phyloP scores from a whole-genome alignment of 2,888 invertebrate species.

The Argyra leucocephala region DNA sequence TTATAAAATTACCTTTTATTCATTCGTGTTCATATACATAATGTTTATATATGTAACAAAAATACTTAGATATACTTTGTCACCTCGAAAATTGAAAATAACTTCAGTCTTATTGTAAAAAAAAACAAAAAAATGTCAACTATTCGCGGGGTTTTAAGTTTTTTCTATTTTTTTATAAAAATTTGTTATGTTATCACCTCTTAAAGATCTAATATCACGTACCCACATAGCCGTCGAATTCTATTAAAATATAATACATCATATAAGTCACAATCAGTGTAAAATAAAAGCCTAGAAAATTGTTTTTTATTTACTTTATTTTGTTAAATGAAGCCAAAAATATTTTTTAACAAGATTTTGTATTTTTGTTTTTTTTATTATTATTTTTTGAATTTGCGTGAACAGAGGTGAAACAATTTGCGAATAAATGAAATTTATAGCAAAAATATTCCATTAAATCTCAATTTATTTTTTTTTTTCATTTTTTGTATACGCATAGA shows the following conservation, averaged over 20 bases:
- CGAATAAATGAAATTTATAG: conserved; percentile 1
- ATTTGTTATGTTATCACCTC: too few species aligned
- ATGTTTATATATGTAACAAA: too few species aligned
- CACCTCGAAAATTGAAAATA: conserved; percentile 17
- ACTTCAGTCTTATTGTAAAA: conserved; percentile 12
- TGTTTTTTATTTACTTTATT: too few species aligned
- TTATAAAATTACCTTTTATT: too few species aligned
- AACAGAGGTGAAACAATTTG: background rate
- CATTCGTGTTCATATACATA: too few species aligned
- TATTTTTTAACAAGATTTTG: background rate
- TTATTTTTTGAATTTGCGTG: background rate
- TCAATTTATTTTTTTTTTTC: too few species aligned
- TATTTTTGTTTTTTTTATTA: background rate
- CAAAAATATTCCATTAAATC: background rate
- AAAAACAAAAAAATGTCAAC: background rate
- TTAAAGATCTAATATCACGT: background rate
- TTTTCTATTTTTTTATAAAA: too few species aligned
- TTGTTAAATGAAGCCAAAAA: too few species aligned
- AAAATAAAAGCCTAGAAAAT: too few species aligned
- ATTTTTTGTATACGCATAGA: too few species aligned
- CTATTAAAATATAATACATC: background rate
- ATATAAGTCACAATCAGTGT: conserved; percentile 3
- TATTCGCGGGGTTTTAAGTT: background rate
- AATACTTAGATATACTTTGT: conserved; percentile 5
- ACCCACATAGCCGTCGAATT: background rate